phyloP scores from a whole-genome alignment of 2,113 vertebrate genomes.

The Forbesichthys agassizii region DNA sequence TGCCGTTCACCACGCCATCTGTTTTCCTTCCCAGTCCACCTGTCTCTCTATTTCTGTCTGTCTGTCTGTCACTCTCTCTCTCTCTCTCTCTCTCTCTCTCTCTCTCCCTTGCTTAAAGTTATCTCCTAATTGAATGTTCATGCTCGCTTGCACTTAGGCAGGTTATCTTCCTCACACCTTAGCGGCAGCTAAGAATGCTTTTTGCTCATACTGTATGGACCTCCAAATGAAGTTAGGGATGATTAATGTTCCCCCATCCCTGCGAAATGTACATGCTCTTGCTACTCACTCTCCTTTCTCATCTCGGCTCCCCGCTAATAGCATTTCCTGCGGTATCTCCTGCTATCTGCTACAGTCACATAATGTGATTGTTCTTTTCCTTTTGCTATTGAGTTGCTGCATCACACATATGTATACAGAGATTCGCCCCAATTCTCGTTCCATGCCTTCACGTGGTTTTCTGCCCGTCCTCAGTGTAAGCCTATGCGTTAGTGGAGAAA shows the following conservation, averaged over 20 bases:
- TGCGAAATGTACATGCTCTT: slow-evolving; percentile 63
- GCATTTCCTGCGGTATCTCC: slow-evolving; percentile 72
- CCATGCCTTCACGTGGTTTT: slow-evolving; percentile 45
- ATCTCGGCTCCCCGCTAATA: slow-evolving; percentile 74
- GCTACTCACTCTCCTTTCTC: slow-evolving; percentile 56
- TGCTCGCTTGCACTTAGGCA: slow-evolving; percentile 46
- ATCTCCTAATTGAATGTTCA: slow-evolving; percentile 49
- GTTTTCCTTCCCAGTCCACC: not conserved
- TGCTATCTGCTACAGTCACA: slow-evolving; percentile 59
- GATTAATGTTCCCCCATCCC: slow-evolving; percentile 71
- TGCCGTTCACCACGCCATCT: not conserved
- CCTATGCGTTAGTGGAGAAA: slow-evolving; percentile 30
- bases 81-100: slow-evolving; percentile 16
- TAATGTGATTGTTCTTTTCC: slow-evolving; percentile 75
- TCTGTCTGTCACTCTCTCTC: slow-evolving; percentile 6
- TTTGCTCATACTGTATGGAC: slow-evolving; percentile 56
- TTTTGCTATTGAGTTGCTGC: slow-evolving; percentile 75
- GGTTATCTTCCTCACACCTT: slow-evolving; percentile 36
- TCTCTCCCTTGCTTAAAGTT: slow-evolving; percentile 12
- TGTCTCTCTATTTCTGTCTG: slow-evolving; percentile 27
- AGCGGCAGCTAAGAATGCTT: slow-evolving; percentile 51
- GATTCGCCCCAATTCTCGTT: slow-evolving; percentile 59
- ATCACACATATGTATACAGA: slow-evolving; percentile 80
- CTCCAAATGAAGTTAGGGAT: slow-evolving; percentile 76
- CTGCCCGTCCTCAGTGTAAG: slow-evolving; percentile 23